Conservation (phyloP, 2,797 vertebrate genomes). For the Clarias fuscus region DNA sequence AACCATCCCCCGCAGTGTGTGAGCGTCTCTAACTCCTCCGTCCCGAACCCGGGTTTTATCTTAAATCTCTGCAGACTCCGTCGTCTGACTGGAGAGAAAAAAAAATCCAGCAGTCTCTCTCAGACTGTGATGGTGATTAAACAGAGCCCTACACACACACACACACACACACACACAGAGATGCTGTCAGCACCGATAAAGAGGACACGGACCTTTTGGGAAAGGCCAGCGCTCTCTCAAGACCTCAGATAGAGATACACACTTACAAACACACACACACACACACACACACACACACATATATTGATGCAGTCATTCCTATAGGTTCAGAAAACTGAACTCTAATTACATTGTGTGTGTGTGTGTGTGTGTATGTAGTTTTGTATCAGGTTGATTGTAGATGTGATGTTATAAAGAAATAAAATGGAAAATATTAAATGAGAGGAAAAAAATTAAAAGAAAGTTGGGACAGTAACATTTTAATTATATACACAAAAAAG, state of each 20-base stretch:
- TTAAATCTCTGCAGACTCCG: slow-evolving; percentile 38
- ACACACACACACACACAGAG: slow-evolving; percentile 46
- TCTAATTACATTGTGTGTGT: slow-evolving; percentile 47
- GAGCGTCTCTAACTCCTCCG: slow-evolving; percentile 18
- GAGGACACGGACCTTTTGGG: slow-evolving; percentile 60
- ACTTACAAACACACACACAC: not conserved
- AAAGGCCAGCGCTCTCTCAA: slow-evolving; percentile 76
- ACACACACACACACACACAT: not conserved
- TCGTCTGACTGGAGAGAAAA: slow-evolving; percentile 14
- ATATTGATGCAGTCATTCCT: slow-evolving; percentile 55
- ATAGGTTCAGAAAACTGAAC: slow-evolving; percentile 55
- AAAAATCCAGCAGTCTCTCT: slow-evolving; percentile 34
- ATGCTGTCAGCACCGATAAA: slow-evolving; percentile 78
- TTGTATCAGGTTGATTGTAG: not conserved
- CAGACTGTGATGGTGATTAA: slow-evolving; percentile 62
- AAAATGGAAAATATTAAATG: not conserved
- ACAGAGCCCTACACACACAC: slow-evolving; percentile 62
- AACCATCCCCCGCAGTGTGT: slow-evolving; percentile 31
- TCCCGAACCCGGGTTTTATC: slow-evolving; percentile 39
- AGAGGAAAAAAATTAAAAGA: not conserved
- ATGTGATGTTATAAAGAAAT: not conserved
- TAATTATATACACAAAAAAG: not conserved
- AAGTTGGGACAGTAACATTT: too few relatives aligned
- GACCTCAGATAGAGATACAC: slow-evolving; percentile 53
- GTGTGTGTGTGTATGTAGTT: not conserved